phyloP scores from a whole-genome alignment of 2,888 invertebrate species.

The Pseudoips prasinana region DNA sequence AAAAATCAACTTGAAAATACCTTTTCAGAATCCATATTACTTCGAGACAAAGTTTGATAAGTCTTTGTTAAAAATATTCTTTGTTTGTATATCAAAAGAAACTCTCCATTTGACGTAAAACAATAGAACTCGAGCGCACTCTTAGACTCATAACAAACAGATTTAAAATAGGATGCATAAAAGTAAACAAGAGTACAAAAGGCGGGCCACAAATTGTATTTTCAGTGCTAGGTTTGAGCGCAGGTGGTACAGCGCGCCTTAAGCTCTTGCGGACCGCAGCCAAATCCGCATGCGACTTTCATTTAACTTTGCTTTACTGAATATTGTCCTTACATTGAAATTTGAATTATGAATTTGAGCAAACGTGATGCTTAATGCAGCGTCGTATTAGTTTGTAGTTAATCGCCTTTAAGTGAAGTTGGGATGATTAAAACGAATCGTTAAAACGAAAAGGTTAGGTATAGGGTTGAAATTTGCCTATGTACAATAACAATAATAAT shows the following conservation, averaged over 20 bases:
- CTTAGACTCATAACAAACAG: slow-evolving; percentile 27
- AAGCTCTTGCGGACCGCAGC: slow-evolving; percentile 61
- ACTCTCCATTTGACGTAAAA: too few species aligned
- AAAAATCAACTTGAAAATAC: too few species aligned
- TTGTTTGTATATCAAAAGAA: too few species aligned
- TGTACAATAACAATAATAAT: too few species aligned
- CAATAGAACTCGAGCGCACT: too few species aligned
- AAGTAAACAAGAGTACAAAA: slow-evolving; percentile 67
- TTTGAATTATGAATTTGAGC: slow-evolving; percentile 44
- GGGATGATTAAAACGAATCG: too few species aligned
- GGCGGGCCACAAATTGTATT: slow-evolving; percentile 71
- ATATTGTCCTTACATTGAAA: slow-evolving; percentile 68
- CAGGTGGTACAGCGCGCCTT: slow-evolving; percentile 66
- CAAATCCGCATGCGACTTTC: slow-evolving; percentile 75
- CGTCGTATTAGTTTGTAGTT: slow-evolving; percentile 22
- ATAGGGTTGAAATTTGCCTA: too few species aligned
- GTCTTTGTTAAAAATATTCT: too few species aligned
- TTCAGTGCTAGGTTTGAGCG: slow-evolving; percentile 57
- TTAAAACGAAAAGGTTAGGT: too few species aligned
- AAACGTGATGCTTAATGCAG: slow-evolving; percentile 27
- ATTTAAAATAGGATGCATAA: slow-evolving; percentile 61
- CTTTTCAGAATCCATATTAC: too few species aligned
- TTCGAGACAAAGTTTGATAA: too few species aligned
- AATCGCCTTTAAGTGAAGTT: slow-evolving; percentile 10
- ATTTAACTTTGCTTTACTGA: slow-evolving; percentile 76